phyloP scores from a whole-genome alignment of 2,113 vertebrate species.

The Corythornis madagascariensis region DNA sequence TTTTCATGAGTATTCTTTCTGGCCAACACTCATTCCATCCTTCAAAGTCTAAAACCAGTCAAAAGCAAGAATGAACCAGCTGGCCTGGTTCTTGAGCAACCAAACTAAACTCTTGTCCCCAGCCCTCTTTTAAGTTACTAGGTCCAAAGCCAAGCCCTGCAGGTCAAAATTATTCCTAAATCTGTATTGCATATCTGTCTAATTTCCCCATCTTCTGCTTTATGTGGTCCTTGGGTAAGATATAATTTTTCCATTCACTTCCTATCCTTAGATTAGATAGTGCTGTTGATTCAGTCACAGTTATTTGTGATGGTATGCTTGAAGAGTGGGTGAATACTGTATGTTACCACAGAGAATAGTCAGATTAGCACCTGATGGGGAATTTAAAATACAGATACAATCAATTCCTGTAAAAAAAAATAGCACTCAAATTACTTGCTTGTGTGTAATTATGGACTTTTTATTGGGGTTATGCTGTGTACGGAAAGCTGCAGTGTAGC shows the following conservation, averaged over 20 bases:
- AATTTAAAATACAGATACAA: background rate
- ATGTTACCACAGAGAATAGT: background rate
- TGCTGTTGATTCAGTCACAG: background rate
- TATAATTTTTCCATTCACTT: background rate
- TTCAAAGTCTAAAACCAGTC: slow-evolving; percentile 22
- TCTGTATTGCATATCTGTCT: background rate
- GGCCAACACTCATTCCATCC: background rate
- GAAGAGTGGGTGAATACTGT: background rate
- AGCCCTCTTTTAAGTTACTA: background rate
- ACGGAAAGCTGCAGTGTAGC: background rate
- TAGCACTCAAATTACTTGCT: slow-evolving; percentile 12
- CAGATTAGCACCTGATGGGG: background rate
- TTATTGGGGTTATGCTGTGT: background rate
- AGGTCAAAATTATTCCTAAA: background rate
- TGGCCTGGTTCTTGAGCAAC: slow-evolving; percentile 13
- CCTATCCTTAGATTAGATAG: background rate
- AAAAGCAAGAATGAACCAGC: slow-evolving; percentile 30
- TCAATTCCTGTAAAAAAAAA: slow-evolving; percentile 17
- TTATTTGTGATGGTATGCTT: background rate
- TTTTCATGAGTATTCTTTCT: background rate
- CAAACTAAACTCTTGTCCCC: background rate
- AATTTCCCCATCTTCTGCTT: background rate
- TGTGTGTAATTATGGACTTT: background rate
- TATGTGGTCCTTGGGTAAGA: background rate
- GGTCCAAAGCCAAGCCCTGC: background rate